phyloP scores from a whole-genome alignment of 2,113 vertebrate species.

The Leptodactylus fuscus region DNA sequence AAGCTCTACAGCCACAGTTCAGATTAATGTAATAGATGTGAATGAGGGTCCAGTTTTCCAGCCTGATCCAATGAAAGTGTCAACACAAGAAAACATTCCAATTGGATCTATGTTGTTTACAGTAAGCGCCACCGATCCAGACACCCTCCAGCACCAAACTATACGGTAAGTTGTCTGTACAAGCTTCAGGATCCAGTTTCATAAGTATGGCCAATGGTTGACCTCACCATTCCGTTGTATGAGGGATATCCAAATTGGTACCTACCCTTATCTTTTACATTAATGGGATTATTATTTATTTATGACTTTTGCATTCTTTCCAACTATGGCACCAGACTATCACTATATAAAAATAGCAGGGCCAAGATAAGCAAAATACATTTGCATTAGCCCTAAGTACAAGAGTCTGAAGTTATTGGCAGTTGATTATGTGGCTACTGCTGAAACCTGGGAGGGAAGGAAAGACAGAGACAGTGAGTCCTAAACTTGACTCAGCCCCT shows the following conservation, averaged over 20 bases:
- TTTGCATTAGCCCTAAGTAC: no score
- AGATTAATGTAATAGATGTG: constrained; percentile 87
- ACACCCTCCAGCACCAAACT: constrained; percentile 87
- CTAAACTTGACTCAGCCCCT: no score
- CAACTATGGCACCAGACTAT: no score
- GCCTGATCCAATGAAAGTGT: constrained; percentile 89
- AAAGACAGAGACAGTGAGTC: no score
- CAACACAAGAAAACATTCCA: constrained; percentile 84
- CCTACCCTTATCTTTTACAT: neutral
- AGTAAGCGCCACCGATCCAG: constrained; percentile 91
- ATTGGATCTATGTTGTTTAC: constrained; percentile 87
- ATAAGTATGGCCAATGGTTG: neutral
- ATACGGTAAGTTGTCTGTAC: constrained; percentile 80
- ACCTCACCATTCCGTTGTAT: neutral
- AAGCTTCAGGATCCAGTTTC: neutral
- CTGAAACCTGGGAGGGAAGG: no score
- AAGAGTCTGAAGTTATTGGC: neutral
- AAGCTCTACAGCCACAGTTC: constrained; percentile 92
- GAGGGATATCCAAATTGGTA: neutral
- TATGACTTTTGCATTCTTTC: no score
- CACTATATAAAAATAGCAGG: neutral
- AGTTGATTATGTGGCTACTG: no score
- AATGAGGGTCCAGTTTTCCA: constrained; percentile 94
- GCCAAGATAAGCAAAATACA: neutral
- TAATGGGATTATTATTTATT: neutral